Evolutionary conservation across 1,140 invertebrate species (phyloP).

Genomic region (Drosophila erecta): DNA sequence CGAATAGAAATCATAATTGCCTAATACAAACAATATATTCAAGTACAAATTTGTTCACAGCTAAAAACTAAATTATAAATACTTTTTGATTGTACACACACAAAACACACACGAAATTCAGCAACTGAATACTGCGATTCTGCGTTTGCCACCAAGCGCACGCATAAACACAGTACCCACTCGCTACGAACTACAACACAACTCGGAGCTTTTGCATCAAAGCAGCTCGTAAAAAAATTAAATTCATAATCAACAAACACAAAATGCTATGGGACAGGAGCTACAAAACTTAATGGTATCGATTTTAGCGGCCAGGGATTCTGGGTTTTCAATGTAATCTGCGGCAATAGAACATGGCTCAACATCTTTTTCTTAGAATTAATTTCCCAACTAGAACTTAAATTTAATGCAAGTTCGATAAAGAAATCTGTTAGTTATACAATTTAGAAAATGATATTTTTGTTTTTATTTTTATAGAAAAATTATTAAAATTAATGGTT

Average conservation of each 20-base stretch:
- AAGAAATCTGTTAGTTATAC: too few relatives aligned
- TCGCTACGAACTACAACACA: constrained; percentile 21
- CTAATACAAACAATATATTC: constrained; percentile 17
- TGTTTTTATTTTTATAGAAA: too few relatives aligned
- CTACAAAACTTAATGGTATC: neutral
- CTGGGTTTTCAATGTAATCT: neutral
- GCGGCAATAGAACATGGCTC: too few relatives aligned
- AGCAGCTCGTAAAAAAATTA: constrained; percentile 6
- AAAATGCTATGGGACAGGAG: constrained; percentile 12
- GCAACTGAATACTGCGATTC: neutral
- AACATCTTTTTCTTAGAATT: too few relatives aligned
- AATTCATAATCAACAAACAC: constrained; percentile 24
- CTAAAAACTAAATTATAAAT: constrained; percentile 25
- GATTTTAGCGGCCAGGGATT: neutral
- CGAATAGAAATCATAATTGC: constrained; percentile 14
- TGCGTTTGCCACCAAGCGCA: neutral
- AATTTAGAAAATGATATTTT: too few relatives aligned
- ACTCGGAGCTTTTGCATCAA: neutral
- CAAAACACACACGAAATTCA: constrained; percentile 9
- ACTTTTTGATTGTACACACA: constrained; percentile 1
- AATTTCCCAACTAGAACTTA: too few relatives aligned
- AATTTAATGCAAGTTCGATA: too few relatives aligned
- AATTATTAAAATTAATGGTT: too few relatives aligned
- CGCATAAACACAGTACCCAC: neutral
- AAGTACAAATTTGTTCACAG: constrained; percentile 7